phyloP scores from a whole-genome alignment of 2,797 vertebrate genomes.

The Coccyzus lansbergi region DNA sequence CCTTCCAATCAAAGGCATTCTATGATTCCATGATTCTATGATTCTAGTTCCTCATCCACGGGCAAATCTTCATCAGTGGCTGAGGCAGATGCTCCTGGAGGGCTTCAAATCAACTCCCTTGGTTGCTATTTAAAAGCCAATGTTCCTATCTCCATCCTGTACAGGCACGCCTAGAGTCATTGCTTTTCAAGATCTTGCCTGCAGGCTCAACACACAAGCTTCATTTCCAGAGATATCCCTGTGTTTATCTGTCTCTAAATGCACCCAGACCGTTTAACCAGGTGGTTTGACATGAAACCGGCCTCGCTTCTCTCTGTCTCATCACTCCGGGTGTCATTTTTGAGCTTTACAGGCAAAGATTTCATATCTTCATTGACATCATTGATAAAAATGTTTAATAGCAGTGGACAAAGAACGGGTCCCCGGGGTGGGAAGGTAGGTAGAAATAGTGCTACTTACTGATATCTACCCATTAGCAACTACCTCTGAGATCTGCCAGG shows the following conservation, averaged over 20 bases:
- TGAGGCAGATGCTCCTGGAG: not conserved
- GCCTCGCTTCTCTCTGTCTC: not conserved
- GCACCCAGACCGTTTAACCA: not conserved
- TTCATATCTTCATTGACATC: constrained; percentile 43
- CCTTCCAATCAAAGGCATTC: too few relatives aligned
- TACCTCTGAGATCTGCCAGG: constrained; percentile 59
- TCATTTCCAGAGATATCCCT: not conserved
- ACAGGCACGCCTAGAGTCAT: not conserved
- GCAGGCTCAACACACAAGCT: not conserved
- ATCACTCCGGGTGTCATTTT: not conserved
- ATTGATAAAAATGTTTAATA: constrained; percentile 41
- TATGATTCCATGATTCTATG: too few relatives aligned
- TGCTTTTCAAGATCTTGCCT: constrained; percentile 6
- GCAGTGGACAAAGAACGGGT: not conserved
- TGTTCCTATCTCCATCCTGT: not conserved
- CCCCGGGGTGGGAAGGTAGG: not conserved
- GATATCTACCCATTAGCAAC: constrained; percentile 58
- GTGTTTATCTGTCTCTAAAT: not conserved
- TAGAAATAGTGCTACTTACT: constrained; percentile 32
- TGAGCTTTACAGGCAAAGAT: constrained; percentile 39
- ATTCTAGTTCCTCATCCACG: not conserved
- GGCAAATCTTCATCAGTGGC: not conserved
- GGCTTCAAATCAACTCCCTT: not conserved
- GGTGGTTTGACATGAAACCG: not conserved
- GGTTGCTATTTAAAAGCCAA: not conserved